Conservation (phyloP, 2,113 vertebrate genomes). For the Gymnorhina tibicen region DNA sequence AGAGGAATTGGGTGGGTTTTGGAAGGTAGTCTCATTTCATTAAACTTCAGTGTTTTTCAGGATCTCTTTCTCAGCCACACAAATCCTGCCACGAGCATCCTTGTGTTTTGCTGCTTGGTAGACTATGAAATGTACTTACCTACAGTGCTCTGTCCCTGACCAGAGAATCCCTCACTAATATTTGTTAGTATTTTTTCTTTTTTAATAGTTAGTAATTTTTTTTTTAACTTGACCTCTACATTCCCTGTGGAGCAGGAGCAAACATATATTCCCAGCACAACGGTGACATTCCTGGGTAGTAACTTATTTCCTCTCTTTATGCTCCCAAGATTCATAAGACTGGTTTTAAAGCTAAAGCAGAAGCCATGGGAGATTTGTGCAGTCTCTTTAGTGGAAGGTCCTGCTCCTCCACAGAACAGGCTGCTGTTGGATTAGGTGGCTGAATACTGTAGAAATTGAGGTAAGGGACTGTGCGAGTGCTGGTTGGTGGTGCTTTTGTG, state of each 20-base stretch:
- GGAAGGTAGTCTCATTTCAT: not conserved
- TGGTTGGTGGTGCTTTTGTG: not conserved
- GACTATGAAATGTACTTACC: constrained; percentile 41
- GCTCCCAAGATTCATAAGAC: not conserved
- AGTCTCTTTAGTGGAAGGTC: not conserved
- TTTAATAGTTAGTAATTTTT: too few relatives aligned
- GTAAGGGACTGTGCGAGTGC: not conserved
- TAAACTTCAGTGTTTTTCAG: not conserved
- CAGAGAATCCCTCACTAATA: not conserved
- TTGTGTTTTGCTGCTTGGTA: constrained; percentile 6
- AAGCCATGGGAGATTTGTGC: not conserved
- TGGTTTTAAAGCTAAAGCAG: not conserved
- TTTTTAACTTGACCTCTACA: not conserved
- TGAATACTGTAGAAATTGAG: not conserved
- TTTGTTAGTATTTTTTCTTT: not conserved
- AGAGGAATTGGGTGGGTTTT: not conserved
- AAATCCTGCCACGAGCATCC: not conserved
- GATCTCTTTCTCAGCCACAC: not conserved
- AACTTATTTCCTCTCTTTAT: not conserved
- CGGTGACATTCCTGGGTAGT: not conserved
- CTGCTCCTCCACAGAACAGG: not conserved
- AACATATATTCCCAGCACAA: not conserved
- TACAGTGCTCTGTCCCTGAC: not conserved
- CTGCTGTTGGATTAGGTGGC: not conserved
- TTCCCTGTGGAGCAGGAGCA: not conserved